These are phyloP conservation scores for Zeus faber DNA, from an alignment of 2,113 vertebrate species.

Conservation along the genomic window DNA sequence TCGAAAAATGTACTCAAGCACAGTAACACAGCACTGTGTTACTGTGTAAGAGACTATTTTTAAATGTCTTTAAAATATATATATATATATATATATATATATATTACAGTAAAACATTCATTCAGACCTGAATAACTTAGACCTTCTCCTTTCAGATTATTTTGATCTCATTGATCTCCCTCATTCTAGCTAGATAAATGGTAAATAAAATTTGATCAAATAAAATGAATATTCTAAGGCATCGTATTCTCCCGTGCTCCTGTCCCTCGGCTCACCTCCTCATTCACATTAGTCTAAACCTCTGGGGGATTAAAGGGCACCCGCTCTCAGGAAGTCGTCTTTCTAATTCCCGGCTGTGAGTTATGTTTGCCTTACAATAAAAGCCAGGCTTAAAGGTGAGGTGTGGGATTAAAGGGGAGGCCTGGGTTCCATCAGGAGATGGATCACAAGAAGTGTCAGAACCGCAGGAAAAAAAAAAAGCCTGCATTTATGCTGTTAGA, in stretches of 20 bases:
- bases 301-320: constrained; percentile 1
- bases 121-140: no score
- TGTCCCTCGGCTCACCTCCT: not conserved
- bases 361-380: constrained; percentile 38
- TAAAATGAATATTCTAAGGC: not conserved
- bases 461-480: constrained; percentile 47
- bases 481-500: constrained; percentile 40
- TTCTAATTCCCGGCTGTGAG: constrained; percentile 16
- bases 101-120: no score
- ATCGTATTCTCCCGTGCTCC: not conserved
- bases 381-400: constrained; percentile 43
- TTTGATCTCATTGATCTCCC: no score
- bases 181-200: no score
- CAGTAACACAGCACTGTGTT: no score
- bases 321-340: constrained; percentile 6
- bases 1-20: no score
- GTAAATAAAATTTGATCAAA: no score
- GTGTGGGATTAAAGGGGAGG: constrained; percentile 42
- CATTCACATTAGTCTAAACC: not conserved
- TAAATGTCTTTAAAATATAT: not conserved
- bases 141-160: no score
- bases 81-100: not conserved
- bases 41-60: no score
- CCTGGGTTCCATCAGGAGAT: constrained; percentile 55
- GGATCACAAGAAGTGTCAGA: constrained; percentile 45